phyloP scores from a whole-genome alignment of 1,140 invertebrate species.

The Scaptomyza hsui region DNA sequence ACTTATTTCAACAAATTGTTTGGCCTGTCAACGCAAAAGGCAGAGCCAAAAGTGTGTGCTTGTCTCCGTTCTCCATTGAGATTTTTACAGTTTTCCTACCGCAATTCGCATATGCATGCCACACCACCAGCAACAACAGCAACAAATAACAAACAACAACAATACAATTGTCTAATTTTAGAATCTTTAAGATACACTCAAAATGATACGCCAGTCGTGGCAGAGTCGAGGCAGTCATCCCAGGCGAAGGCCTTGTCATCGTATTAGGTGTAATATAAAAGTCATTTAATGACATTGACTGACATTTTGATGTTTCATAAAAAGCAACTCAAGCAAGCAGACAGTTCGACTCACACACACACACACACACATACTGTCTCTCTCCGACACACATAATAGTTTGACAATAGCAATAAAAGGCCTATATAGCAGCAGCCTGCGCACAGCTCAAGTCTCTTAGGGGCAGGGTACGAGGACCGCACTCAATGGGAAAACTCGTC shows the following conservation, averaged over 20 bases:
- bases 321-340: slow-evolving; percentile 78
- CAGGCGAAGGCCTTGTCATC: slow-evolving; percentile 75
- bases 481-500: slow-evolving; percentile 32
- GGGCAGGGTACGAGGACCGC: slow-evolving; percentile 7
- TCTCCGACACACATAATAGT: slow-evolving; percentile 63
- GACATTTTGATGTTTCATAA: slow-evolving; percentile 83
- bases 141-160: slow-evolving; percentile 28
- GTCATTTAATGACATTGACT: slow-evolving; percentile 83
- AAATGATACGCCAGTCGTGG: slow-evolving; percentile 58
- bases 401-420: slow-evolving; percentile 82
- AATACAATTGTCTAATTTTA: slow-evolving; percentile 80
- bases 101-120: slow-evolving; percentile 76
- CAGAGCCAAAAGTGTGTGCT: slow-evolving; percentile 25
- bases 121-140: slow-evolving; percentile 37
- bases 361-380: slow-evolving; percentile 24
- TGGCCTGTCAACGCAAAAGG: slow-evolving; percentile 76
- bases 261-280: slow-evolving; percentile 83
- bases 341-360: slow-evolving; percentile 34
- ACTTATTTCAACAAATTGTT: slow-evolving; percentile 82
- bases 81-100: slow-evolving; percentile 61
- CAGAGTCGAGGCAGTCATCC: slow-evolving; percentile 26
- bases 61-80: slow-evolving; percentile 14
- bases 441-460: slow-evolving; percentile 1
- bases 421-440: slow-evolving; percentile 64
- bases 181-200: slow-evolving; percentile 83